These are phyloP conservation scores for Corydoras maculifer DNA, from an alignment of 2,113 vertebrate species.

Conservation along the genomic window DNA sequence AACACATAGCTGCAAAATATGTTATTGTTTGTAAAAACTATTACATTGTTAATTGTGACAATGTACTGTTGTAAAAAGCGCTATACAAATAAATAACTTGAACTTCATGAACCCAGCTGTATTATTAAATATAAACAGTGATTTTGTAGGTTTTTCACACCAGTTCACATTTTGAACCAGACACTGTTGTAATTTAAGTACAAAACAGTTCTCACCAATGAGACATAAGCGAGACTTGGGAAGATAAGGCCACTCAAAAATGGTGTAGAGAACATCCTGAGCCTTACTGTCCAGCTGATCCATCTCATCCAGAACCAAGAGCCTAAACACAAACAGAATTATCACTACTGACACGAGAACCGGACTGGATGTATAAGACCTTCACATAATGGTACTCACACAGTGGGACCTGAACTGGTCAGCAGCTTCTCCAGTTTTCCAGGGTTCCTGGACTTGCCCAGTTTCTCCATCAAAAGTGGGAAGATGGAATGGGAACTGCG, in stretches of 20 bases:
- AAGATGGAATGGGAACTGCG: slow-evolving; percentile 78
- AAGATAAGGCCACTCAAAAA: slow-evolving; percentile 89
- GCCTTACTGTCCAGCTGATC: slow-evolving; percentile 91
- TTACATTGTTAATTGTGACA: too few species aligned
- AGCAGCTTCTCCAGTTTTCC: slow-evolving; percentile 71
- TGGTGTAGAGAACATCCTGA: slow-evolving; percentile 90
- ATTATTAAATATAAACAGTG: too few species aligned
- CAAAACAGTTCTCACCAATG: slow-evolving; percentile 68
- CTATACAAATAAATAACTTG: too few species aligned
- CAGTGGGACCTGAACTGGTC: slow-evolving; percentile 67
- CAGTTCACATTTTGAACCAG: too few species aligned
- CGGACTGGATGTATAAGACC: not conserved
- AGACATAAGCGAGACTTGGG: slow-evolving; percentile 77
- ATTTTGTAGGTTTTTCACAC: too few species aligned
- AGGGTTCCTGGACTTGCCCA: slow-evolving; percentile 56
- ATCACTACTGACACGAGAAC: not conserved
- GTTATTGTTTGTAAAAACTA: too few species aligned
- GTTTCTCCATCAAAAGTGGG: slow-evolving; percentile 70
- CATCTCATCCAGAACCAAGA: slow-evolving; percentile 91
- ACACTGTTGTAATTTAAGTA: too few species aligned
- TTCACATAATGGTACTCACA: slow-evolving; percentile 69
- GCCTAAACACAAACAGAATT: slow-evolving; percentile 54
- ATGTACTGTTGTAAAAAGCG: too few species aligned
- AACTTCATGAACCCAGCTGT: too few species aligned
- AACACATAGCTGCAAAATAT: too few species aligned